Base-by-base conservation (phyloP, 1,140 invertebrate genomes). In the Eriosoma lanigerum region DNA sequence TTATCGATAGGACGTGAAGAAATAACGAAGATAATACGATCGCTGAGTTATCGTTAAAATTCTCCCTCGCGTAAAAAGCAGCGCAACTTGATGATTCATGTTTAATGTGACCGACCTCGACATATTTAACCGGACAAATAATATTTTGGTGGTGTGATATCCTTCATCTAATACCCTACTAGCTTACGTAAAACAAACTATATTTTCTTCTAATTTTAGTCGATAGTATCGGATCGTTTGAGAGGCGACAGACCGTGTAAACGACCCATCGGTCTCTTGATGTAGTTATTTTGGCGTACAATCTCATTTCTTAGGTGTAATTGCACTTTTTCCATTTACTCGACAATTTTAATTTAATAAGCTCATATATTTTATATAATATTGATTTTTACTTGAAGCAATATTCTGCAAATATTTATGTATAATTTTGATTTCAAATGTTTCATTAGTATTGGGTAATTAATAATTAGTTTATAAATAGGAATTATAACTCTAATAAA, bases 201-300 rank as follows among this genome's bases (percentile, higher is more conserved):
- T 38, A 4, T 26, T 68, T 68, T 68, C 12, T 68, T 48, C 15
- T 68, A 24, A 68, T 68, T 68, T 68, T 68, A 68, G 66, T 68
- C 13, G 3, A n/a, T 3, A 32, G 26, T 73, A 29, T 66, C 19
- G 50, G 68, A n/a, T 52, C 46, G 24, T 52, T 72, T 19, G 1
- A 17, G 26, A 54, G 50, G 48, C 24, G n/a, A 21, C 32, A 32
- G 26, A 73, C 70, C 70, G 3, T 5, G 10, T 73, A 73, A 54
- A 73, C 70, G 48, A 19, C 48, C 17, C 44, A 52, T 72, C 26
- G 68, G 24, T 50, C 24, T 52, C 50, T 29, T 4, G 8, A 32
- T 10, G 8, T 54, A 24, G 50, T 52, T 73, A 54, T 54, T 73
- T 73, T 24, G 26, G 8, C 52, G 19, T 26, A 5, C 3, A 21